Evolutionary conservation across 1,140 invertebrate genomes (phyloP).

Genomic region (Gonatopus flavifemur): DNA sequence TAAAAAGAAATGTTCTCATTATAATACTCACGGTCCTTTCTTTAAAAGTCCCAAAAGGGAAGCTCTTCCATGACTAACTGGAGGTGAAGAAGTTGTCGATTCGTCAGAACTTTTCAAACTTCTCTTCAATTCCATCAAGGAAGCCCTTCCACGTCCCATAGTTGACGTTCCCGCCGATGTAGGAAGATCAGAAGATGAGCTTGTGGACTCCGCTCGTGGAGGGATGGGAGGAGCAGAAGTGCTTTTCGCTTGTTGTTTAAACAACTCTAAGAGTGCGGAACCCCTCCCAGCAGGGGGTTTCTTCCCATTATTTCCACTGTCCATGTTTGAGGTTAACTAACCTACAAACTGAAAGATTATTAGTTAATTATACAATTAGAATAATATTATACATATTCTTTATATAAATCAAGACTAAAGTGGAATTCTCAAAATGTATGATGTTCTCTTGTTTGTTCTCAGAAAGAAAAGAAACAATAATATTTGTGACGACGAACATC

Average conservation of each 20-base stretch:
- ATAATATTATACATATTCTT: too few relatives aligned
- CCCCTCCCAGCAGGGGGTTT: neutral
- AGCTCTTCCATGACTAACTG: conserved; percentile 14
- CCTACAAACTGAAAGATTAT: too few relatives aligned
- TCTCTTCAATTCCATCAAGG: neutral
- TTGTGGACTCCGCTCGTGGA: neutral
- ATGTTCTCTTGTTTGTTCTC: too few relatives aligned
- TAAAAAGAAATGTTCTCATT: neutral
- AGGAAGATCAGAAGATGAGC: neutral
- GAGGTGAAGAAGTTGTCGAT: neutral
- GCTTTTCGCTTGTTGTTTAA: conserved; percentile 2
- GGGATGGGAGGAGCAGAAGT: neutral
- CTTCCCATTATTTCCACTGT: neutral
- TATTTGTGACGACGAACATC: too few relatives aligned
- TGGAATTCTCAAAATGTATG: too few relatives aligned
- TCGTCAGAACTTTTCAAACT: neutral
- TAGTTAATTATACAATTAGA: too few relatives aligned
- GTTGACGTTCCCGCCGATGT: neutral
- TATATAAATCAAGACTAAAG: too few relatives aligned
- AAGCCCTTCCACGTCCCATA: conserved; percentile 12
- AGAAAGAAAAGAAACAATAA: too few relatives aligned
- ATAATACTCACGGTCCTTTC: conserved; percentile 7
- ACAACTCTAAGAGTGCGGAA: neutral
- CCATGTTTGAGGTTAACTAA: neutral
- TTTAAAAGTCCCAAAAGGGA: conserved; percentile 1